These are phyloP conservation scores for Mola mola DNA, from an alignment of 2,113 vertebrate species.

Conservation along the genomic window DNA sequence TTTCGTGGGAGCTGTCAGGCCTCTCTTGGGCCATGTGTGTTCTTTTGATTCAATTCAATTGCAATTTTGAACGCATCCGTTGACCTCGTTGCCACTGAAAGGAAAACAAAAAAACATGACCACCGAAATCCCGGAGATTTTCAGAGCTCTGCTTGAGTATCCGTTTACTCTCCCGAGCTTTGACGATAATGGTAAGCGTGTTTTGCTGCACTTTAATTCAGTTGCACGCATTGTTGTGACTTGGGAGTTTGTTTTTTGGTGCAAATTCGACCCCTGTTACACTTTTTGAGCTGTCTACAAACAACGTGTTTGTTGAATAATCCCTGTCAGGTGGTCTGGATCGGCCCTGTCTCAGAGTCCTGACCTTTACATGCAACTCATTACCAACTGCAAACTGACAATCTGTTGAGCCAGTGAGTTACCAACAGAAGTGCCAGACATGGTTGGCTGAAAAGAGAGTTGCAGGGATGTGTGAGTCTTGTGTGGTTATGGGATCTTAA, in stretches of 20 bases:
- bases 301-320: too few relatives aligned
- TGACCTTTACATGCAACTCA: too few relatives aligned
- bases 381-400: too few relatives aligned
- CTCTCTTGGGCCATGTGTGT: not conserved
- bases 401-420: too few relatives aligned
- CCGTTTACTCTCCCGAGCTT: constrained; percentile 84
- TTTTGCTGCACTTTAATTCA: not conserved
- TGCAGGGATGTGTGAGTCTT: too few relatives aligned
- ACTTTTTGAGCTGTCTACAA: too few relatives aligned
- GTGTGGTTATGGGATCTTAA: too few relatives aligned
- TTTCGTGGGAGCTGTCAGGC: not conserved
- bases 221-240: not conserved
- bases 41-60: too few relatives aligned
- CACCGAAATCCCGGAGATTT: constrained; percentile 90
- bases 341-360: too few relatives aligned
- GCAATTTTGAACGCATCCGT: not conserved
- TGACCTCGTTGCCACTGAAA: not conserved
- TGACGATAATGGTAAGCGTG: constrained; percentile 77
- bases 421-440: too few relatives aligned
- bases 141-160: constrained; percentile 89
- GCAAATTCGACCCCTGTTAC: too few relatives aligned
- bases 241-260: not conserved
- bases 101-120: constrained; percentile 54
- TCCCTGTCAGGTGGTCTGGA: constrained; percentile 25
- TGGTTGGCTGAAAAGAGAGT: too few relatives aligned